Conservation (phyloP, 2,888 invertebrate genomes). For the Eremobia ochroleuca region DNA sequence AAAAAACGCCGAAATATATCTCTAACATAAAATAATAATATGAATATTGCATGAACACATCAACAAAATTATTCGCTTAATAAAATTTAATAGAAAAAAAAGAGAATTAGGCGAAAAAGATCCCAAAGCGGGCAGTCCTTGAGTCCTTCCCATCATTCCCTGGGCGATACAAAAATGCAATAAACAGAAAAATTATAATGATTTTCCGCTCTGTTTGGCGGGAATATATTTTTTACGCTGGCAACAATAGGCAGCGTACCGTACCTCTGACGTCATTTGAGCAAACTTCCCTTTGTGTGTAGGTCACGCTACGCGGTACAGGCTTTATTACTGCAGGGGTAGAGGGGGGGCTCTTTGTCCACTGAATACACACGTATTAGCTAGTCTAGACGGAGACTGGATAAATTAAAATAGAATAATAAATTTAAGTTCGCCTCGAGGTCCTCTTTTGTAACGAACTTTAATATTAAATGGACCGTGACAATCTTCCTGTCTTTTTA, state of each 20-base stretch:
- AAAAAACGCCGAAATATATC: slow-evolving; percentile 17
- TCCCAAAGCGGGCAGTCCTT: slow-evolving; percentile 33
- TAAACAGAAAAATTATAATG: slow-evolving; percentile 58
- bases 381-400: slow-evolving; percentile 63
- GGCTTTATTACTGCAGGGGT: slow-evolving; percentile 51
- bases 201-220: slow-evolving; percentile 62
- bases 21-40: slow-evolving; percentile 26
- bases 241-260: slow-evolving; percentile 40
- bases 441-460: slow-evolving; percentile 48
- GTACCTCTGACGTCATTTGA: slow-evolving; percentile 41
- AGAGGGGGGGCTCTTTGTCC: slow-evolving; percentile 50
- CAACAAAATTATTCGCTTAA: slow-evolving; percentile 54
- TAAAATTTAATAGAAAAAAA: slow-evolving; percentile 66
- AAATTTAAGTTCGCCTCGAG: slow-evolving; percentile 52
- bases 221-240: slow-evolving; percentile 57
- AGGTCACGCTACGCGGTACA: slow-evolving; percentile 52
- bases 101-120: slow-evolving; percentile 52
- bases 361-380: slow-evolving; percentile 49
- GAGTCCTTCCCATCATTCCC: slow-evolving; percentile 24
- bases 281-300: slow-evolving; percentile 63
- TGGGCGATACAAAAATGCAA: slow-evolving; percentile 54
- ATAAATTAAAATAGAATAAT: slow-evolving; percentile 59
- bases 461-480: slow-evolving; percentile 50
- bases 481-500: slow-evolving; percentile 37
- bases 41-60: slow-evolving; percentile 59